Evolutionary conservation across 2,888 invertebrate genomes (phyloP).

Genomic region (Homarus gammarus): DNA sequence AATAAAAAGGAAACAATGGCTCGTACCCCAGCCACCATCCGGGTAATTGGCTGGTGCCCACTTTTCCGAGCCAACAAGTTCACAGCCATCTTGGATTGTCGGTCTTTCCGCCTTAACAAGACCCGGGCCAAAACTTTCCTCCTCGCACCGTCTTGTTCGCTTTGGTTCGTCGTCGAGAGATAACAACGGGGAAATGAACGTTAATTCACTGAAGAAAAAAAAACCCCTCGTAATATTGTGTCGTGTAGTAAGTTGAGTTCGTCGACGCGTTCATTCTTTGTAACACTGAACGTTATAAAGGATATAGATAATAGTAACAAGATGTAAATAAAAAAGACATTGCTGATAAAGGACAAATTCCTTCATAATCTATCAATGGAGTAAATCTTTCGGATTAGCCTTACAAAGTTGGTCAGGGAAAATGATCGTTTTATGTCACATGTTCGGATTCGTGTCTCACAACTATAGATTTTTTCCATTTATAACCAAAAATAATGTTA

Average conservation of each 20-base stretch:
- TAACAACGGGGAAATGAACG: not conserved
- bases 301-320: not conserved
- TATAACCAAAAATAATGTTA: no score
- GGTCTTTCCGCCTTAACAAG: conserved; percentile 28
- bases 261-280: no score
- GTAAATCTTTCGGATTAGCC: conserved; percentile 46
- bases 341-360: not conserved
- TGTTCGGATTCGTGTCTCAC: not conserved
- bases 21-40: conserved; percentile 7
- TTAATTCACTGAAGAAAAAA: not conserved
- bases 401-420: conserved; percentile 61
- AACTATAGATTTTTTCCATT: not conserved
- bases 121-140: not conserved
- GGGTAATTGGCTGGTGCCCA: conserved; percentile 46
- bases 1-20: conserved; percentile 11
- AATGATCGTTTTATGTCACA: conserved; percentile 40
- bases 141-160: not conserved
- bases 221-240: no score
- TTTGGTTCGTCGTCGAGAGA: not conserved
- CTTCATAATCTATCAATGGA: conserved; percentile 53
- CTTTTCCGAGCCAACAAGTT: conserved; percentile 56
- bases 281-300: no score
- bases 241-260: no score
- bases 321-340: not conserved
- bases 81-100: conserved; percentile 18